Percentiles rank a stretch among this genome's conserved stretches.
Evolutionary conservation across 1,140 invertebrate species (phyloP).

Genomic region (Babylonia areolata): DNA sequence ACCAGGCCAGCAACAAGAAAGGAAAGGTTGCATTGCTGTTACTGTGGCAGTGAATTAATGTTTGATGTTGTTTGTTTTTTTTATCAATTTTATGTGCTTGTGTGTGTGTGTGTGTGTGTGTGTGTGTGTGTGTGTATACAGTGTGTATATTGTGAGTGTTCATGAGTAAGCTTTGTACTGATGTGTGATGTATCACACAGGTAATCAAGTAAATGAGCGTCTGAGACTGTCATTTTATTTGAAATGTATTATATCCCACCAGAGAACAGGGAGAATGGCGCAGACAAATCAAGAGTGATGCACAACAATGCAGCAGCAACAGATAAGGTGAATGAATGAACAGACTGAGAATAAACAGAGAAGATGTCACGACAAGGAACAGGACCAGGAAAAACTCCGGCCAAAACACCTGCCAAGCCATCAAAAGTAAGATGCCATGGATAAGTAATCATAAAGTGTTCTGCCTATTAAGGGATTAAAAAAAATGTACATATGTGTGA

Average conservation of each 20-base stretch:
- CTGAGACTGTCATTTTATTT: not conserved
- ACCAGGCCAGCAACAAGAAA: too few species aligned
- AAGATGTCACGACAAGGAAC: slow-evolving; percentile 33
- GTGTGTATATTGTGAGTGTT: too few species aligned
- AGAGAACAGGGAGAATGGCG: not conserved
- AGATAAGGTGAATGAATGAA: not conserved
- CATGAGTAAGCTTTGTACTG: too few species aligned
- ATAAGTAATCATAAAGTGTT: too few species aligned
- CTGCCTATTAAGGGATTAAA: too few species aligned
- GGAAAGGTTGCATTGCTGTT: too few species aligned
- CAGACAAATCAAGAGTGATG: not conserved
- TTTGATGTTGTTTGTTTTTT: too few species aligned
- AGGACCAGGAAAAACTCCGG: not conserved
- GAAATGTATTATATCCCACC: not conserved
- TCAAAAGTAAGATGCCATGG: not conserved
- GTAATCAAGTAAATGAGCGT: too few species aligned
- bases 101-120: not conserved
- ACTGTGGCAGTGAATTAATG: too few species aligned
- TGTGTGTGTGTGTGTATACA: not conserved
- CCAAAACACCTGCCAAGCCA: not conserved
- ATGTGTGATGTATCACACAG: too few species aligned
- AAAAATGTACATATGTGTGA: too few species aligned
- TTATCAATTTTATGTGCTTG: not conserved
- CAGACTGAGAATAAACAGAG: not conserved
- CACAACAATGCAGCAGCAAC: not conserved